Evolutionary conservation across 2,797 vertebrate species (phyloP), one percentile per base, ranked within the genome.

Genomic region (Rhyacichthys aspro): DNA sequence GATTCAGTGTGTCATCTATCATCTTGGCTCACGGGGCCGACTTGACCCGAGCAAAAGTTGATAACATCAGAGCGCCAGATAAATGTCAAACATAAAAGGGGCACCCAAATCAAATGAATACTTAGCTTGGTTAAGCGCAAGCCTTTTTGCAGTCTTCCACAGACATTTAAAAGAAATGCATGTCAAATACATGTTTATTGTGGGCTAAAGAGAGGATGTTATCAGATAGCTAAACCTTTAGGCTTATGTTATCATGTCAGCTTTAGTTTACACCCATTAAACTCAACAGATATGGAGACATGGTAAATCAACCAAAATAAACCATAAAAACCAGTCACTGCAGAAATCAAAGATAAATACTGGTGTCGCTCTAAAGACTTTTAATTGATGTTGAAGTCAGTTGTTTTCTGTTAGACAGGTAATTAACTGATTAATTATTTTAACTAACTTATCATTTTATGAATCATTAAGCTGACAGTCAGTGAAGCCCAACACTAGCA

Each of bases 401-500:
- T 49, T 43, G 39, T 70, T 78, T 70, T 67, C 38, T 48, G 41
- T 67, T 47, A 37, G 55, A 55, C 41, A 54, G 48, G 49, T 66
- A 71, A 78, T 78, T 76, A 73, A 73, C 43, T n/a, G 57, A 62
- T 37, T 57, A 67, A 83, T 83, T 60, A 67, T 48, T 82, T 61
- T 54, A 66, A 63, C 66, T 70, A 76, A 73, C 58, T 73, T 70
- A 65, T 74, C 43, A 74, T 74, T 77, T 70, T 66, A 78, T 77
- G 78, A 83, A 46, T 81, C 82, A 80, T 82, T 82, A 83, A 58
- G 67, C 67, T 41, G 52, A 68, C 12, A 67, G 58, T 63, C 45
- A 61, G 37, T 43, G 17, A 23, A 58, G 48, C 41, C 53, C 36
- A 63, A 47, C 9, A 63, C 38, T 19, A 57, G 53, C 55, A 53